Evolutionary conservation across 2,797 vertebrate species (phyloP).

Genomic region (Anas georgica): DNA sequence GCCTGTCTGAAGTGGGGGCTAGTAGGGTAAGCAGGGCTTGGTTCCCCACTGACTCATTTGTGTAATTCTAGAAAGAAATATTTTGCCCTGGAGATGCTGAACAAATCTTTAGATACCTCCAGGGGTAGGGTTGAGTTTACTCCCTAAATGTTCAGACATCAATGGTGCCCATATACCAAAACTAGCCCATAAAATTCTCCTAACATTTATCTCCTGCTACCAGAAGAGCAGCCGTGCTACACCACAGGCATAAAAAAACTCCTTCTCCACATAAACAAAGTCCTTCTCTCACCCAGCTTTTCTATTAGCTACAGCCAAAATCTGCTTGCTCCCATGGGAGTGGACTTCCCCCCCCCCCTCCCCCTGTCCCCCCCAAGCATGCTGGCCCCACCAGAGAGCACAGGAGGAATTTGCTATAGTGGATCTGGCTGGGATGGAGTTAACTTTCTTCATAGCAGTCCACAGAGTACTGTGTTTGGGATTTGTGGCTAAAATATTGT

Average conservation of each 20-base stretch:
- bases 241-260: background rate
- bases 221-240: background rate
- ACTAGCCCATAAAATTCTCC: background rate
- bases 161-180: background rate
- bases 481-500: too few relatives aligned
- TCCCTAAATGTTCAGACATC: background rate
- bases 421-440: background rate
- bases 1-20: background rate
- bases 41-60: background rate
- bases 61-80: background rate
- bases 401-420: background rate
- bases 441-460: background rate
- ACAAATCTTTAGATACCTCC: background rate
- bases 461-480: rapidly evolving
- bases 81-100: background rate
- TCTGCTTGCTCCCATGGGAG: background rate
- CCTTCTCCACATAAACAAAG: background rate
- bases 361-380: background rate
- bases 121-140: background rate
- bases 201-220: background rate
- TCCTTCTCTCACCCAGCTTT: background rate
- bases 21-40: background rate
- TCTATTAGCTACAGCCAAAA: background rate
- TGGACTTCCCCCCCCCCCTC: background rate
- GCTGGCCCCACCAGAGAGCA: background rate